Percentiles rank a stretch among this genome's conserved stretches.
These are phyloP conservation scores for Clavelina lepadiformis DNA, from an alignment of 23 tunicate genomes.

Conservation along the genomic window DNA sequence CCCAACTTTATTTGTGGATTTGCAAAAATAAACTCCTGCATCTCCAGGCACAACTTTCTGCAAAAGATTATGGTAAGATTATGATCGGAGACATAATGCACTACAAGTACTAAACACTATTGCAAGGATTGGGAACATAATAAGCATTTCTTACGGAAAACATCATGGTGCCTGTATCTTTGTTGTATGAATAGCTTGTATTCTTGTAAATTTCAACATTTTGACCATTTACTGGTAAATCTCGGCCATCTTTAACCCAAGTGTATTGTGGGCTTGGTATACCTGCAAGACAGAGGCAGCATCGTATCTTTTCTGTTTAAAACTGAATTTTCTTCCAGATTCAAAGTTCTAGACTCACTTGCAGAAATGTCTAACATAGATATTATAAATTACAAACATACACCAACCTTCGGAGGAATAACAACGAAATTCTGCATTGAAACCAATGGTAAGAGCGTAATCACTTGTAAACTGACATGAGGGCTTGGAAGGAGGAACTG, in stretches of 20 bases:
- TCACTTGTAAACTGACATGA: conserved; percentile 55
- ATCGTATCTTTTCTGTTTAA: no score
- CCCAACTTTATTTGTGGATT: conserved; percentile 6
- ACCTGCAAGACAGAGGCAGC: no score
- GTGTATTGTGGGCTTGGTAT: conserved; percentile 58
- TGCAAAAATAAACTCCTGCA: conserved; percentile 11
- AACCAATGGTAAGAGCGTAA: conserved; percentile 44
- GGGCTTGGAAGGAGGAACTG: conserved; percentile 60
- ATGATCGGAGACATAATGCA: neutral
- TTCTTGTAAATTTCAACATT: conserved; percentile 26
- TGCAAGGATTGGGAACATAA: neutral
- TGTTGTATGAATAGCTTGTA: conserved; percentile 55
- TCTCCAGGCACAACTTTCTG: conserved; percentile 7
- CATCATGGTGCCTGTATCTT: conserved; percentile 36
- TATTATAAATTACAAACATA: no score
- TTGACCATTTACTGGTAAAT: conserved; percentile 34
- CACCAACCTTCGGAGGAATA: conserved; percentile 47
- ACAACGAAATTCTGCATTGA: conserved; percentile 47
- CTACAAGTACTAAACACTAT: neutral
- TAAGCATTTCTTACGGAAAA: conserved; percentile 41
- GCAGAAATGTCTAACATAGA: no score
- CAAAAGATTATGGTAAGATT: neutral
- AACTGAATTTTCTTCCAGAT: no score
- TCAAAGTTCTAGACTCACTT: no score
- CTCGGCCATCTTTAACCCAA: conserved; percentile 61